These are phyloP conservation scores for Actinernus sp. DNA, from an alignment of 92 coral and sea anemone genomes.

Conservation along the genomic window DNA sequence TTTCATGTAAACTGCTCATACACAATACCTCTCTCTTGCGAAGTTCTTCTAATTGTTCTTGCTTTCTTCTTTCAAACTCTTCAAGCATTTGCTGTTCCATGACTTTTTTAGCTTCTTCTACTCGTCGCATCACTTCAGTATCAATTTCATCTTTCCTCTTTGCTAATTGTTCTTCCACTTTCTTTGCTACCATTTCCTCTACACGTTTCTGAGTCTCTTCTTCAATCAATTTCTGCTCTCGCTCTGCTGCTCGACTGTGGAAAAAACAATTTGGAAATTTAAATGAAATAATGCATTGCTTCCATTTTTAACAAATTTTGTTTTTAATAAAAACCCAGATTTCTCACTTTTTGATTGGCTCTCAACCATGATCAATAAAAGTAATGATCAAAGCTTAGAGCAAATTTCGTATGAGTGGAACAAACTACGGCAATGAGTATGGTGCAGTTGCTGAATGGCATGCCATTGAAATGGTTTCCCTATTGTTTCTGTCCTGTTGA, in stretches of 20 bases:
- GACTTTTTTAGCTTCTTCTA: constrained; percentile 95
- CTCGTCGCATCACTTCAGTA: constrained; percentile 88
- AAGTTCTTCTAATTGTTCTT: constrained; percentile 90
- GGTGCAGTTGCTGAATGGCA: too few species aligned
- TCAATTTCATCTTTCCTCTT: constrained; percentile 98
- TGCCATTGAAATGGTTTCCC: too few species aligned
- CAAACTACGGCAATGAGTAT: too few species aligned
- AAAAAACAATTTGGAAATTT: background rate
- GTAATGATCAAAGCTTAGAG: too few species aligned
- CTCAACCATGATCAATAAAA: too few species aligned
- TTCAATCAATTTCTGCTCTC: constrained; percentile 91
- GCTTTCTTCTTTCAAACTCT: constrained; percentile 94
- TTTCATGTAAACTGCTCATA: too few species aligned
- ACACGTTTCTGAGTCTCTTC: constrained; percentile 95
- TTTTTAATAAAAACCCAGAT: background rate
- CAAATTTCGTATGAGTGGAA: too few species aligned
- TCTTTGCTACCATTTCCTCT: constrained; percentile 95
- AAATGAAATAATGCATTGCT: background rate
- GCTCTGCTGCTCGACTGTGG: constrained; percentile 94
- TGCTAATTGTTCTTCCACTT: constrained; percentile 98
- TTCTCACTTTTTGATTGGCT: too few species aligned
- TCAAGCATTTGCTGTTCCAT: constrained; percentile 98
- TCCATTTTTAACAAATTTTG: background rate
- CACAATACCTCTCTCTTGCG: constrained; percentile 83
- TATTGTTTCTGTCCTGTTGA: too few species aligned